phyloP scores from a whole-genome alignment of 1,140 invertebrate species.

The Plectus sambesii region DNA sequence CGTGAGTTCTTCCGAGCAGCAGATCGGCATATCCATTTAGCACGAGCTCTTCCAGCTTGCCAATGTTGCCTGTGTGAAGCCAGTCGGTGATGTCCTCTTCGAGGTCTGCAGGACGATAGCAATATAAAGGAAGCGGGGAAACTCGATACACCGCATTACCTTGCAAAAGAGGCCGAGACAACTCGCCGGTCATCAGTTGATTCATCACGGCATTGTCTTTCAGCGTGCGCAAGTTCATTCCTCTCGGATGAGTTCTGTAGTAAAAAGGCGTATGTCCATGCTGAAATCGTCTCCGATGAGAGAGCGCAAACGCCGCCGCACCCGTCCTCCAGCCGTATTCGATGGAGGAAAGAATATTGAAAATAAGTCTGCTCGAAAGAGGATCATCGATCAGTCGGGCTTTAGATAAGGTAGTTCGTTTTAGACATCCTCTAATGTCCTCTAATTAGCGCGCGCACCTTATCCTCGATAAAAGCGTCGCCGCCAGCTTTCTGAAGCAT shows the following conservation, averaged over 20 bases:
- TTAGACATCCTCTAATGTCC: too few relatives aligned
- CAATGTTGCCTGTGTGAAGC: slow-evolving; percentile 67
- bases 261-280: slow-evolving; percentile 45
- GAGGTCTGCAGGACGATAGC: slow-evolving; percentile 25
- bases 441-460: too few relatives aligned
- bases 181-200: slow-evolving; percentile 41
- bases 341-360: too few relatives aligned
- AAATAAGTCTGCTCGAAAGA: too few relatives aligned
- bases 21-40: slow-evolving; percentile 70
- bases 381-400: too few relatives aligned
- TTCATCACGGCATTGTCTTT: slow-evolving; percentile 46
- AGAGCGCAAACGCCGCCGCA: too few relatives aligned
- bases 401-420: too few relatives aligned
- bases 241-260: slow-evolving; percentile 42
- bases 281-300: slow-evolving; percentile 18
- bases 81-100: slow-evolving; percentile 55
- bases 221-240: slow-evolving; percentile 41
- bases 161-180: slow-evolving; percentile 40
- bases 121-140: not conserved
- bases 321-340: too few relatives aligned
- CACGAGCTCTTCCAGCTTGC: slow-evolving; percentile 72
- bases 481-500: slow-evolving; percentile 42
- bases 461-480: slow-evolving; percentile 45
- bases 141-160: slow-evolving; percentile 12
- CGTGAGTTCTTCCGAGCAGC: slow-evolving; percentile 60